These are phyloP conservation scores for Eupithecia subfuscata DNA, from an alignment of 2,888 invertebrate genomes.

Conservation along the genomic window DNA sequence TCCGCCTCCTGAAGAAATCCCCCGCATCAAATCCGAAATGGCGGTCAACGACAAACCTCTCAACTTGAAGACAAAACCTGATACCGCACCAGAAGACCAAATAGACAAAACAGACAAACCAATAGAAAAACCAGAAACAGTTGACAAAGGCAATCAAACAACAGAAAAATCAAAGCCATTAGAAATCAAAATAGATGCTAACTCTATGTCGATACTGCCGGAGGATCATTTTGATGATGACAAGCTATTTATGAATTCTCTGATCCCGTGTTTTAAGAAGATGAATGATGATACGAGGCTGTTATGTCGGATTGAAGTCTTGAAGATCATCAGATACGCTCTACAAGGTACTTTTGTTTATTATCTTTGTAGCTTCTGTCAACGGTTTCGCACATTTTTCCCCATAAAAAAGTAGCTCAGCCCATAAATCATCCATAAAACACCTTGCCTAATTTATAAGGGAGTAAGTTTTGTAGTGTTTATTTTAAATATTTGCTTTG, in stretches of 20 bases:
- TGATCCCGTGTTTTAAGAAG: slow-evolving; percentile 75
- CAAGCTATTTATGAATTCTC: slow-evolving; percentile 75
- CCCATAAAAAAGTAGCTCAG: no score
- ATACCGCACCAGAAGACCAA: slow-evolving; percentile 30
- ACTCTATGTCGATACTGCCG: slow-evolving; percentile 64
- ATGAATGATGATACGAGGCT: slow-evolving; percentile 77
- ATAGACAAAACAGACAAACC: slow-evolving; percentile 20
- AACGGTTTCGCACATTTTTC: no score
- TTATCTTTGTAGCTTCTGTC: no score
- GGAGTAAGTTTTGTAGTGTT: no score
- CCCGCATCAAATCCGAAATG: slow-evolving; percentile 64
- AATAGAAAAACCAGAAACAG: slow-evolving; percentile 46
- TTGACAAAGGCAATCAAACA: slow-evolving; percentile 69
- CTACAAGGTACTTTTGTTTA: slow-evolving; percentile 54
- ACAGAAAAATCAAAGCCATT: slow-evolving; percentile 58
- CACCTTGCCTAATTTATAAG: no score
- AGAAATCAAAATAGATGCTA: slow-evolving; percentile 75
- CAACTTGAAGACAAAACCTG: slow-evolving; percentile 69
- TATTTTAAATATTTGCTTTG: no score
- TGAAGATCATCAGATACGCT: slow-evolving; percentile 75
- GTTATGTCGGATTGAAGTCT: slow-evolving; percentile 71
- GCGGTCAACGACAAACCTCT: slow-evolving; percentile 62
- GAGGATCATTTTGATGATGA: slow-evolving; percentile 79
- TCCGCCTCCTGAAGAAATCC: slow-evolving; percentile 65
- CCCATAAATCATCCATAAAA: no score